phyloP scores from a whole-genome alignment of 2,888 invertebrate species.

The Pristionchus arcanus region DNA sequence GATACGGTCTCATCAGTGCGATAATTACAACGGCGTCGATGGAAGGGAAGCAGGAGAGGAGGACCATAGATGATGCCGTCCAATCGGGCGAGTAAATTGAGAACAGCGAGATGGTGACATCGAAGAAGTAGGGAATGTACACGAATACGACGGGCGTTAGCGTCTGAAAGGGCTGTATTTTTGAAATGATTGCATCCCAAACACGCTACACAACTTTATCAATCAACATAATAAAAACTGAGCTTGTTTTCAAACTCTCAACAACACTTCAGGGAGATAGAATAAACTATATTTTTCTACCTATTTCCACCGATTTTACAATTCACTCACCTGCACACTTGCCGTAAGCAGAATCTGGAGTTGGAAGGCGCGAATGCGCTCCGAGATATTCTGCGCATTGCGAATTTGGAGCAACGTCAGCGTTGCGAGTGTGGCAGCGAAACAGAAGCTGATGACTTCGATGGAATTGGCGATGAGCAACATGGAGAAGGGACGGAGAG shows the following conservation, averaged over 20 bases:
- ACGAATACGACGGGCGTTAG: neutral
- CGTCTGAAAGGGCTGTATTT: neutral
- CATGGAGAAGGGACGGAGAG: neutral
- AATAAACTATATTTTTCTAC: no score
- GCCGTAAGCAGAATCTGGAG: neutral
- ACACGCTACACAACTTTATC: no score
- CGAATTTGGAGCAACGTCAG: neutral
- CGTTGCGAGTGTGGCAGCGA: neutral
- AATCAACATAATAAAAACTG: no score
- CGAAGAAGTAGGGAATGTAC: constrained; percentile 16
- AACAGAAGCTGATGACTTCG: neutral
- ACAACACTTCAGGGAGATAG: no score
- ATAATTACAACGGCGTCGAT: neutral
- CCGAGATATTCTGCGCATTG: neutral
- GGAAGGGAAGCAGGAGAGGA: constrained; percentile 4
- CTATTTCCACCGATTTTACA: neutral
- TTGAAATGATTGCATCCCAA: no score
- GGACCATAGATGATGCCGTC: neutral
- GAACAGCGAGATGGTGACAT: neutral
- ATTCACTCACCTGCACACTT: neutral
- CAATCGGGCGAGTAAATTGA: neutral
- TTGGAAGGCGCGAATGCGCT: neutral
- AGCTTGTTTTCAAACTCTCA: no score
- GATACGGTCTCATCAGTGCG: neutral
- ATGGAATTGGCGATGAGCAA: neutral